Percentiles rank a stretch among this genome's conserved stretches.
These are phyloP conservation scores for Schizopygopsis pylzovi DNA, from an alignment of 2,797 vertebrate genomes.

Conservation along the genomic window DNA sequence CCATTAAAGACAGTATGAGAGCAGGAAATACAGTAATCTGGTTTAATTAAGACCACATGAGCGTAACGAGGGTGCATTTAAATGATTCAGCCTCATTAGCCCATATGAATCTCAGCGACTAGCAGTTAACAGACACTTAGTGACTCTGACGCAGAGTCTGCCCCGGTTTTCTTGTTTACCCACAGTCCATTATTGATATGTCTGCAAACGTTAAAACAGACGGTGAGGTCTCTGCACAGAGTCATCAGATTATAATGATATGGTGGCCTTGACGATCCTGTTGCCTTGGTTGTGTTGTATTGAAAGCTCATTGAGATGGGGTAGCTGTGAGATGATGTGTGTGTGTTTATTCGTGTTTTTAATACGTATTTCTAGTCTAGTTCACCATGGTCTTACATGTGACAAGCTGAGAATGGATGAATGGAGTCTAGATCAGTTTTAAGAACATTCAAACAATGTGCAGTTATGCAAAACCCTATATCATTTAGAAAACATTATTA, in stretches of 20 bases:
- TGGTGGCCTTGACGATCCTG: constrained; percentile 55
- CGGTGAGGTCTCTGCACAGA: constrained; percentile 37
- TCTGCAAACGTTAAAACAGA: constrained; percentile 28
- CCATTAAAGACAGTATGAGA: constrained; percentile 27
- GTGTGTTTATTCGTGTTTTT: not conserved
- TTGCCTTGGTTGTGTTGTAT: constrained; percentile 46
- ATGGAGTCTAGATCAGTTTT: not conserved
- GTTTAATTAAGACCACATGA: constrained; percentile 46
- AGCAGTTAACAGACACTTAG: constrained; percentile 40
- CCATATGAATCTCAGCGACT: constrained; percentile 48
- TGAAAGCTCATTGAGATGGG: constrained; percentile 45
- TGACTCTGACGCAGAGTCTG: not conserved
- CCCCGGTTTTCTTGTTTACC: constrained; percentile 4
- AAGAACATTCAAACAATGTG: not conserved
- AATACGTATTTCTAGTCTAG: not conserved
- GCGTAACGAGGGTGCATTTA: constrained; percentile 40
- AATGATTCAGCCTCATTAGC: constrained; percentile 57
- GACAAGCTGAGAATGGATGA: not conserved
- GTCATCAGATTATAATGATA: constrained; percentile 50
- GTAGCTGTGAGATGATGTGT: constrained; percentile 9
- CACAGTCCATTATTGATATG: constrained; percentile 44
- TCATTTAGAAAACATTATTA: not conserved
- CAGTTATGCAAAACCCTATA: not conserved
- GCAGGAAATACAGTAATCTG: constrained; percentile 38
- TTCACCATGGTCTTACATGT: not conserved